Evolutionary conservation across 2,113 vertebrate species (phyloP), one percentile per base, ranked within the genome.

Genomic region (Pteropus alecto): DNA sequence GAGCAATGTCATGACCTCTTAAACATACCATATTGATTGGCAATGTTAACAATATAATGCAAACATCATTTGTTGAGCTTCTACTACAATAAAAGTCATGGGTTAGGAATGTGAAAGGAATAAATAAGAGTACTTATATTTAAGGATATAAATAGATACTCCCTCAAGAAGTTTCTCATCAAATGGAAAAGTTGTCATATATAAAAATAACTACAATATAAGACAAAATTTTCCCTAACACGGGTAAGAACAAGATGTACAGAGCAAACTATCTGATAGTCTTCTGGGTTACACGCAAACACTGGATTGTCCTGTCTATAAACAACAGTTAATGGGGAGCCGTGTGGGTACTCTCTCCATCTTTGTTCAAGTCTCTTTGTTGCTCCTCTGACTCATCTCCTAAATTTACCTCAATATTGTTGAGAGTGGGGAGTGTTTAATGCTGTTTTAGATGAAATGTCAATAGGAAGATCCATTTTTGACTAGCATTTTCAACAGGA

Each of bases 121-220:
- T 95, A 65, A 56, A 33, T 63, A 79, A 41, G 22, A 79, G 10
- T 65, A 83, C 4, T 89, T 92, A 81, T 60, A 68, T 81, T 91
- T 70, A 91, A 70, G 38, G 21, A 35, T 46, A 91, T 43, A 70
- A n/a, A 70, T 30, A 68, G 78, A 58, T 41, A 56, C 28, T 58
- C 7, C 38, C 73, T 96, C 61, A 21, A 79, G 41, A 94, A 76
- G 41, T 85, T 95, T 77, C 61, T 58, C 10, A 65, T 78, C 68
- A 78, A 82, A 87, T 12, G 15, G 18, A 28, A 95, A n/a, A 93
- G 21, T 14, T 81, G 3, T 65, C 46, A 54, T 56, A 60, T 26
- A 60, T 78, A 70, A 94, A 94, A 74, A 97, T 63, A 93, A 90
- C 46, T 74, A 74, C 2, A 79, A n/a, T n/a, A 43, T 65, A 87